These are phyloP conservation scores for Drosophila littoralis DNA, from an alignment of 1,140 invertebrate genomes.

Conservation along the genomic window DNA sequence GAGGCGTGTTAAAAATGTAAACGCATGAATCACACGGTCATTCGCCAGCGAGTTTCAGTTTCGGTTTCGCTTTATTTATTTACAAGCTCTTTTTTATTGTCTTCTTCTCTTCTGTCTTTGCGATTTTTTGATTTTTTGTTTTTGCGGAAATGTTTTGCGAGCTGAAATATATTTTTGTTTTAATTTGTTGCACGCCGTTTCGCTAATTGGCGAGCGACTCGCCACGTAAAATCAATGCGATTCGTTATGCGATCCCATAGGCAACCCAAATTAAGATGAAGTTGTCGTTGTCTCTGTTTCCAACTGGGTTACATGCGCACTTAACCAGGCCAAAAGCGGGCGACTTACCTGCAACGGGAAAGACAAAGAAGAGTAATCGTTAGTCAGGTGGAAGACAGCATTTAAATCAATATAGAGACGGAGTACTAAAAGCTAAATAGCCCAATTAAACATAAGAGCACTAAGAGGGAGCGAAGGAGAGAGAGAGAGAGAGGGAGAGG, in stretches of 20 bases:
- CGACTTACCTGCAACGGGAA: slow-evolving; percentile 68
- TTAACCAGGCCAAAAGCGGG: slow-evolving; percentile 54
- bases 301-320: slow-evolving; percentile 15
- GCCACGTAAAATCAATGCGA: slow-evolving; percentile 21
- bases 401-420: slow-evolving; percentile 39
- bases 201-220: slow-evolving; percentile 56
- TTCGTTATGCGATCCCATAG: slow-evolving; percentile 15
- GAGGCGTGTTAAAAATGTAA: slow-evolving; percentile 68
- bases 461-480: neutral
- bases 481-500: neutral
- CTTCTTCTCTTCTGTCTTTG: slow-evolving; percentile 1
- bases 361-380: slow-evolving; percentile 55
- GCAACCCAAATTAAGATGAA: slow-evolving; percentile 28
- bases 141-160: slow-evolving; percentile 73
- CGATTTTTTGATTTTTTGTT: slow-evolving; percentile 32
- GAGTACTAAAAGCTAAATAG: slow-evolving; percentile 38
- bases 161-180: slow-evolving; percentile 13
- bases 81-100: slow-evolving; percentile 37
- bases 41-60: slow-evolving; percentile 61
- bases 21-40: slow-evolving; percentile 73
- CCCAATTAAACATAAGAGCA: slow-evolving; percentile 41
- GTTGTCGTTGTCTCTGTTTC: slow-evolving; percentile 17
- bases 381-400: slow-evolving; percentile 55
- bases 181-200: slow-evolving; percentile 57
- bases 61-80: slow-evolving; percentile 53